These are phyloP conservation scores for Euleptes europaea DNA, from an alignment of 2,113 vertebrate species.

Conservation along the genomic window DNA sequence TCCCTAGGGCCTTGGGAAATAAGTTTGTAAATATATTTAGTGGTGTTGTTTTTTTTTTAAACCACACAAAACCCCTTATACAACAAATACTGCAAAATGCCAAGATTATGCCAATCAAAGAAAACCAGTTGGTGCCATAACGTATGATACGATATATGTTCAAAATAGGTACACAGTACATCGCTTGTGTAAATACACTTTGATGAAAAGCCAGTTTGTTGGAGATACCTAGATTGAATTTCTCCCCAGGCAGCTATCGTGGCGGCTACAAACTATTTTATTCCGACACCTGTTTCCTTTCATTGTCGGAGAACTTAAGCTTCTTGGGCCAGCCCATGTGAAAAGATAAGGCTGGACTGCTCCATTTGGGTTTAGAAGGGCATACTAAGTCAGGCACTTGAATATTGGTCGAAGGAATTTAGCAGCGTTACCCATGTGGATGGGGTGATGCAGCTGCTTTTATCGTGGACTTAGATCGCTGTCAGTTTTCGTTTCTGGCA, in stretches of 20 bases:
- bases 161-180: conserved; percentile 67
- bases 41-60: conserved; percentile 58
- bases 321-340: conserved; percentile 50
- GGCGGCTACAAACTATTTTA: conserved; percentile 74
- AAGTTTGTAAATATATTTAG: conserved; percentile 74
- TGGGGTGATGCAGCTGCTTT: conserved; percentile 64
- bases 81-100: conserved; percentile 69
- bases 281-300: conserved; percentile 84
- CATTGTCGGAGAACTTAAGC: conserved; percentile 64
- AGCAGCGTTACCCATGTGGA: conserved; percentile 52
- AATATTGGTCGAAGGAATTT: conserved; percentile 72
- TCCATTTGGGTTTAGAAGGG: conserved; percentile 61
- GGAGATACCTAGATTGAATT: conserved; percentile 83
- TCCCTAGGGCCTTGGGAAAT: conserved; percentile 50
- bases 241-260: conserved; percentile 81
- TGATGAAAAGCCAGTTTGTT: conserved; percentile 78
- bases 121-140: conserved; percentile 69
- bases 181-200: conserved; percentile 60
- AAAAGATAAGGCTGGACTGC: conserved; percentile 65
- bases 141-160: conserved; percentile 67
- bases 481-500: conserved; percentile 72
- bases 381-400: conserved; percentile 65
- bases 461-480: conserved; percentile 66
- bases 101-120: conserved; percentile 73
- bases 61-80: not conserved